These are phyloP conservation scores for Butastur rufipennis DNA, from an alignment of 2,113 vertebrate species.

Conservation along the genomic window DNA sequence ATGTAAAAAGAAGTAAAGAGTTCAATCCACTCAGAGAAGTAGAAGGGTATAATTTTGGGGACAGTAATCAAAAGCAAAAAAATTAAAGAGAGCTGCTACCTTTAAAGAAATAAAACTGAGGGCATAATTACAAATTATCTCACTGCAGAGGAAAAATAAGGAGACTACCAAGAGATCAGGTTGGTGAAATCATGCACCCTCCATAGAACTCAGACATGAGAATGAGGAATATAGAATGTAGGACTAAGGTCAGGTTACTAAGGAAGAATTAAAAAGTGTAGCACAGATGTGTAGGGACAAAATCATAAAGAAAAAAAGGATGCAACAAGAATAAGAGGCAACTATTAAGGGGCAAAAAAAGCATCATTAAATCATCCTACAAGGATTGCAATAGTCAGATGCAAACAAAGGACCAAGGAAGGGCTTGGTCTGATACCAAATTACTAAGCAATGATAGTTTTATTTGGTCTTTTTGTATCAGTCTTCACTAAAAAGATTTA, in stretches of 20 bases:
- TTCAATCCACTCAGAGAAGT: neutral
- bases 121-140: neutral
- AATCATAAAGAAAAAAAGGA: neutral
- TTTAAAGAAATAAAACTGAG: neutral
- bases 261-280: neutral
- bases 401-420: neutral
- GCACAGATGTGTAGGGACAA: neutral
- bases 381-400: neutral
- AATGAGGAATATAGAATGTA: neutral
- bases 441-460: neutral
- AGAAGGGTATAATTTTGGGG: neutral
- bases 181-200: neutral
- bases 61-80: neutral
- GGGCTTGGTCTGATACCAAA: neutral
- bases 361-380: neutral
- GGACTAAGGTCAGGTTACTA: neutral
- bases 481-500: neutral
- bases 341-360: neutral
- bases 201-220: neutral
- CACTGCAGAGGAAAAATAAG: neutral
- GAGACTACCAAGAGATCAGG: neutral
- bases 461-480: neutral
- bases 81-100: neutral
- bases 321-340: neutral
- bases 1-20: neutral